phyloP scores from a whole-genome alignment of 2,888 invertebrate species.

The Rhabditoides inermis region DNA sequence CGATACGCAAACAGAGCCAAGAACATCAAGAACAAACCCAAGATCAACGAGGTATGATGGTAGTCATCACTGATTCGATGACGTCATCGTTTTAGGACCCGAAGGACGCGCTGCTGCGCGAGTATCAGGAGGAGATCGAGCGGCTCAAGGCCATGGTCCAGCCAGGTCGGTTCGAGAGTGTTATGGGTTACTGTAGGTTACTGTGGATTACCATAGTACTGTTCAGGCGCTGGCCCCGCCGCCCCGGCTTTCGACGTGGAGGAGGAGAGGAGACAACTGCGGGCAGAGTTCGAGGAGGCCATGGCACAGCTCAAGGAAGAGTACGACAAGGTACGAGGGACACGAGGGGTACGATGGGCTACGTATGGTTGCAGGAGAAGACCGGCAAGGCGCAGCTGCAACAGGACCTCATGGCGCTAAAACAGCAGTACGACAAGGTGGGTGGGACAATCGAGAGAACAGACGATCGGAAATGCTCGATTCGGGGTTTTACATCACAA shows the following conservation, averaged over 20 bases:
- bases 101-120: constrained; percentile 74
- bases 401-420: constrained; percentile 60
- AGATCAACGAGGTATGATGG: constrained; percentile 71
- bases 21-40: constrained; percentile 97
- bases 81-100: constrained; percentile 65
- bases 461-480: no score
- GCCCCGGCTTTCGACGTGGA: constrained; percentile 43
- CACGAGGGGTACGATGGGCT: neutral
- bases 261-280: constrained; percentile 56
- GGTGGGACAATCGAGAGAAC: no score
- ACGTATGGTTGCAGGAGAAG: constrained; percentile 54
- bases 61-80: neutral
- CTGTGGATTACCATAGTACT: neutral
- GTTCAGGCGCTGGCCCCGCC: no score
- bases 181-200: neutral
- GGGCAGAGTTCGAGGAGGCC: constrained; percentile 61
- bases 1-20: constrained; percentile 87
- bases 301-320: constrained; percentile 58
- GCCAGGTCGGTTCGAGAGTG: neutral
- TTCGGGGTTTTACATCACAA: no score
- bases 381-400: constrained; percentile 59
- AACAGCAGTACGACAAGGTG: constrained; percentile 60
- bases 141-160: constrained; percentile 62
- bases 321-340: constrained; percentile 1
- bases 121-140: constrained; percentile 76